Evolutionary conservation across 1,140 invertebrate genomes (phyloP), one percentile per base, ranked within the genome.

Genomic region (Drosophila teissieri): DNA sequence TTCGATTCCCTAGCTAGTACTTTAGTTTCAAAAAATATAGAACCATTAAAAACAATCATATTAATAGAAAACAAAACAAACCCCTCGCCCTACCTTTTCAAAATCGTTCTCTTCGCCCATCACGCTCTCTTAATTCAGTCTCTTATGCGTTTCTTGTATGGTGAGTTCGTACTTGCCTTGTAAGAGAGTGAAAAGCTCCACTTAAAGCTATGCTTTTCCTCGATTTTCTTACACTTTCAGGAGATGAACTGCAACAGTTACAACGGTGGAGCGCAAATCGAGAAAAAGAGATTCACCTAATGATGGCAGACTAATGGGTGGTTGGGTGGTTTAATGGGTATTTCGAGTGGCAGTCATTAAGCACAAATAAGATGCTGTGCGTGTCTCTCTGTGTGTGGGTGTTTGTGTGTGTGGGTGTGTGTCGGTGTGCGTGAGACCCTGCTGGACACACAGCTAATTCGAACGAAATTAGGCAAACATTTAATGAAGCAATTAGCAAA

Each of bases 381-480:
- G 49, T 60, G 24, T 51, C 11, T 39, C 11, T 39, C 8, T 14
- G 49, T 42, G 40, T 15, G 44, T 39, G 52, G 53, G 49, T 65
- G 55, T 68, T 49, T 63, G 58, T 70, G 53, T n/a, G n/a, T n/a
- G n/a, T n/a, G n/a, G n/a, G n/a, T n/a, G n/a, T n/a, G n/a, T n/a
- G n/a, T n/a, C n/a, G 48, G 55, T 51, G 49, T 12, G 2, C 11
- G 31, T 36, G 2, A 36, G 36, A 36, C 49, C 36, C 49, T 36
- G 36, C 61, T 61, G 78, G 72, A 65, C 73, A 57, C 39, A 46
- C 61, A 82, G 84, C 84, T 89, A 89, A 89, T 89, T 89, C 80
- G 84, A 84, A 89, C 73, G 84, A 89, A 89, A 89, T 89, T 84
- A 89, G 82, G 84, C 84, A 89, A 89, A 84, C 84, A 89, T 89